These are phyloP conservation scores for Diplodus sargus DNA, from an alignment of 2,797 vertebrate genomes.

Conservation along the genomic window DNA sequence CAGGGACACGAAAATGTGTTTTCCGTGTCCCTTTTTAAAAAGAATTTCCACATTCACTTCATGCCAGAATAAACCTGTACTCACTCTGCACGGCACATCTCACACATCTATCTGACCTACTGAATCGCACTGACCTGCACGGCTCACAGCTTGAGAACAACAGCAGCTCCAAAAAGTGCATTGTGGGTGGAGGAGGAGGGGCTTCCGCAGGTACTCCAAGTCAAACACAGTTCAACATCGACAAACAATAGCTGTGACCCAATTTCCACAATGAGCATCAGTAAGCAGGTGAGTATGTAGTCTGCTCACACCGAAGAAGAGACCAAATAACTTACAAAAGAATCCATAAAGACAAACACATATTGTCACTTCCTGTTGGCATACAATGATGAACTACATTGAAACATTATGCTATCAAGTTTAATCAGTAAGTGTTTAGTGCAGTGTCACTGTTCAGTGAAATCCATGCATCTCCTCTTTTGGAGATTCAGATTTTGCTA, in stretches of 20 bases:
- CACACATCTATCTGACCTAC: not conserved
- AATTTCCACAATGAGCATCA: not conserved
- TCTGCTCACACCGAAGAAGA: not conserved
- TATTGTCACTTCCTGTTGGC: not conserved
- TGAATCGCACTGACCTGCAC: constrained; percentile 18
- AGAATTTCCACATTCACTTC: not conserved
- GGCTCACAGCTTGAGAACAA: constrained; percentile 27
- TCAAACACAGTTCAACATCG: constrained; percentile 32
- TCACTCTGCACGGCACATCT: constrained; percentile 11
- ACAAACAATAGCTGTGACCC: not conserved
- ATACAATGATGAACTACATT: not conserved
- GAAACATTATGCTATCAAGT: not conserved
- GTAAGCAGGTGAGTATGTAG: not conserved
- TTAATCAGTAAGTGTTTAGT: too few species aligned
- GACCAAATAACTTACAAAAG: not conserved
- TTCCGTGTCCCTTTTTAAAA: not conserved
- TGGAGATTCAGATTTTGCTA: not conserved
- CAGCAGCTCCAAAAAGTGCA: constrained; percentile 24
- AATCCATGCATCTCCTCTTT: not conserved
- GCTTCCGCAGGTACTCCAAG: not conserved
- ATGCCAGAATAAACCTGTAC: constrained; percentile 4
- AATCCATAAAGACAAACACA: not conserved
- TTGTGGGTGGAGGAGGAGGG: constrained; percentile 20
- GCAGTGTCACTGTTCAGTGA: not conserved
- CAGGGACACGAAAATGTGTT: too few species aligned